Evolutionary conservation across 2,113 vertebrate genomes (phyloP), one percentile per base, ranked within the genome.

Genomic region (Anolis carolinensis): DNA sequence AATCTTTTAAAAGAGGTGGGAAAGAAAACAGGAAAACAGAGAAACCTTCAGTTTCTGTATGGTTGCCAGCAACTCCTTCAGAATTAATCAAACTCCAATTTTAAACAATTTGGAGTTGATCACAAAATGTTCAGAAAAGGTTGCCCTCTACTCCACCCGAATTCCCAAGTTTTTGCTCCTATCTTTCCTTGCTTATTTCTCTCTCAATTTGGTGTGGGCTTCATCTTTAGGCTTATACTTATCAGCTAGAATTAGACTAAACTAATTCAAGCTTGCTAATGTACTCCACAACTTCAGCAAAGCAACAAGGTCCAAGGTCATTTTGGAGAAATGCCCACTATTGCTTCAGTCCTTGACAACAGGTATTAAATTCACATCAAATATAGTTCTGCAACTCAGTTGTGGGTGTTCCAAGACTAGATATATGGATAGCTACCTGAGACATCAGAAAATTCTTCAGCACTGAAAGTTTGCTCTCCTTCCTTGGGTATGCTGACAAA

Each of bases 381-480:
- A 62, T 7, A 1, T 11, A 5, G 36, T 13, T 32, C 23, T n/a
- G 10, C 27, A 74, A 86, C 25, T 36, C 48, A 79, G 25, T 76
- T 27, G 48, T 36, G 48, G 50, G 25, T 27, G 48, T 1, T 59
- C 34, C 34, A 20, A 52, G 30, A 16, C 27, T 68, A 23, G 6
- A 27, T 8, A 25, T 25, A n/a, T 25, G 6, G 10, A 23, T 30
- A 81, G 21, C 14, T 89, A 97, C 97, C 97, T 9, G 94, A 94
- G 55, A 96, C 2, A 4, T 99, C 98, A 0, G 98, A 98, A 94
- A 97, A 99, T 89, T 99, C 97, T 13, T 98, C 98, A 0, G 98
- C 98, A 21, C 93, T 97, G 94, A 98, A 98, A 86, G 73, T 92
- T 4, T 95, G 96, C 1, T 98, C 96, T 0, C 91, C 97, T 0